Percentiles rank a stretch among this genome's conserved stretches.
These are phyloP conservation scores for Leptopilina drosophilae DNA, from an alignment of 2,888 invertebrate genomes.

Conservation along the genomic window DNA sequence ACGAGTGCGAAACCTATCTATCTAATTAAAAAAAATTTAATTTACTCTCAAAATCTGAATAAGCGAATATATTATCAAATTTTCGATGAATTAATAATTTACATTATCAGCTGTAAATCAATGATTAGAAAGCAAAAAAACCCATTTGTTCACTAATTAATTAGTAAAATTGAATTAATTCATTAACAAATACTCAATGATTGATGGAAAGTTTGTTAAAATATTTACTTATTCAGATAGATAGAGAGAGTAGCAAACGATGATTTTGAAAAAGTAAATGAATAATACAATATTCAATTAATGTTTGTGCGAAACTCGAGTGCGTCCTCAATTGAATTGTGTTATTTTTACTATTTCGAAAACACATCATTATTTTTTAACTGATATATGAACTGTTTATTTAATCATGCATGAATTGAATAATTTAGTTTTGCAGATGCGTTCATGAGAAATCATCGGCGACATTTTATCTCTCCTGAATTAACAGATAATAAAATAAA, in stretches of 20 bases:
- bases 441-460: constrained; percentile 1
- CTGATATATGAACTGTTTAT: too few species aligned
- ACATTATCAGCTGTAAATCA: background rate
- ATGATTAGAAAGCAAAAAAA: background rate
- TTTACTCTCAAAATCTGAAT: too few species aligned
- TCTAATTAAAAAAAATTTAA: too few species aligned
- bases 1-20: too few species aligned
- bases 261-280: background rate
- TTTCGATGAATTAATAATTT: background rate
- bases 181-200: too few species aligned
- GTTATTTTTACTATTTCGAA: too few species aligned
- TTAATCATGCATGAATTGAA: background rate
- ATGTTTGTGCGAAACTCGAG: too few species aligned
- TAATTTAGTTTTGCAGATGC: constrained; percentile 25
- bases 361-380: background rate
- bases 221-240: too few species aligned
- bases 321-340: too few species aligned
- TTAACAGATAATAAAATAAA: constrained; percentile 19
- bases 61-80: background rate
- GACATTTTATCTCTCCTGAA: constrained; percentile 30
- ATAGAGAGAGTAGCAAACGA: background rate
- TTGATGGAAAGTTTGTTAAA: too few species aligned
- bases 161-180: too few species aligned
- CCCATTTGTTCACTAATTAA: background rate
- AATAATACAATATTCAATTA: too few species aligned